Percentiles rank a stretch among this genome's conserved stretches.
Conservation (phyloP, 2,888 invertebrate species). For the Baronia brevicornis region DNA sequence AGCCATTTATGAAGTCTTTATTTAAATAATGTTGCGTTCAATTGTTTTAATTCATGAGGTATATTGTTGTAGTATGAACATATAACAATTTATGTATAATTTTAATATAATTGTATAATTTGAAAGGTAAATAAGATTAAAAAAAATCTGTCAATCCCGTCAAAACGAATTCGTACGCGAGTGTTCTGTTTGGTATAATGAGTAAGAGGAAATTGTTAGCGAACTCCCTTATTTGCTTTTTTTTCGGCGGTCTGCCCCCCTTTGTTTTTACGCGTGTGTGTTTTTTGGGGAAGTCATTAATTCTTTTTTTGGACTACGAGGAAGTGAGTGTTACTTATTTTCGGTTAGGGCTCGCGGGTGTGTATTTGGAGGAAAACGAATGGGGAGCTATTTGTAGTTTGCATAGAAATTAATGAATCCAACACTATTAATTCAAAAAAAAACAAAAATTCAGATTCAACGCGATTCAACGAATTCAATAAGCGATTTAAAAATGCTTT, state of each 20-base stretch:
- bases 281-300: conserved; percentile 50
- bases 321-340: conserved; percentile 47
- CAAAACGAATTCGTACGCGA: no score
- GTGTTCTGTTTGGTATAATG: conserved; percentile 44
- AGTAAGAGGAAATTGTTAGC: conserved; percentile 62
- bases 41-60: no score
- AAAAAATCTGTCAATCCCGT: no score
- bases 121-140: no score
- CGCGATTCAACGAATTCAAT: no score
- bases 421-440: conserved; percentile 4
- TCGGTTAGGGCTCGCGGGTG: conserved; percentile 24
- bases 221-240: conserved; percentile 47
- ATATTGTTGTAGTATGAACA: no score
- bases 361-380: conserved; percentile 17
- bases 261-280: conserved; percentile 60
- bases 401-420: conserved; percentile 3
- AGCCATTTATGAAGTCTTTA: no score
- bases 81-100: no score
- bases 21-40: no score
- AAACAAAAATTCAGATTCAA: no score
- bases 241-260: conserved; percentile 50
- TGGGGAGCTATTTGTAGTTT: conserved; percentile 15
- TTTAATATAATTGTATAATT: no score
- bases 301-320: conserved; percentile 44
- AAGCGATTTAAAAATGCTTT: conserved; percentile 2